Conservation (phyloP, 2,888 invertebrate species). For the Drosophila barbarae region DNA sequence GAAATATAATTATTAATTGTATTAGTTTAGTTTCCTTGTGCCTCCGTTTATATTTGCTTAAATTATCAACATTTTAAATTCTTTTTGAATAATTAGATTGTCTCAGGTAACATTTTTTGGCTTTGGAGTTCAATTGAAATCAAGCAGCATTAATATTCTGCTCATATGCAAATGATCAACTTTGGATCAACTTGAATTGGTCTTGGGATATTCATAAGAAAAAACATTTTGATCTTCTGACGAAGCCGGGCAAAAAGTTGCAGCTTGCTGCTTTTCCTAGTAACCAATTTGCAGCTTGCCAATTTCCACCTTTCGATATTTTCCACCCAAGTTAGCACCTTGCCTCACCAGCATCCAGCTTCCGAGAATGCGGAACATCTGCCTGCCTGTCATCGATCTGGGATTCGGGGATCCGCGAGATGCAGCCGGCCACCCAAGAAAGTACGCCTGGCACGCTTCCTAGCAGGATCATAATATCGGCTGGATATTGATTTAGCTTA, state of each 20-base stretch:
- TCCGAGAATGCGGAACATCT: constrained; percentile 67
- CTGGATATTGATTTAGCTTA: constrained; percentile 49
- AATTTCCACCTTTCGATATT: constrained; percentile 42
- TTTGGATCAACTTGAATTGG: background rate
- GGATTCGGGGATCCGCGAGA: constrained; percentile 21
- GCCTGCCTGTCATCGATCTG: constrained; percentile 41
- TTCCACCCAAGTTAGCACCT: constrained; percentile 51
- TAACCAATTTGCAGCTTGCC: constrained; percentile 48
- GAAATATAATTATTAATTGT: too few species aligned
- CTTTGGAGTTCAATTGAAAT: background rate
- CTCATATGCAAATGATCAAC: background rate
- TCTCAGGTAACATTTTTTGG: background rate
- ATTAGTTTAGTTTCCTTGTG: background rate
- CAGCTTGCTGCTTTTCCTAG: constrained; percentile 46
- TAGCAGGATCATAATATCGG: constrained; percentile 43
- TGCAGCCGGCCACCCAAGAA: constrained; percentile 53
- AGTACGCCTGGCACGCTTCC: constrained; percentile 57
- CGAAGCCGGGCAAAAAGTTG: constrained; percentile 16
- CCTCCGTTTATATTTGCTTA: too few species aligned
- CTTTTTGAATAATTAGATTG: background rate
- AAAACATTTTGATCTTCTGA: constrained; percentile 5
- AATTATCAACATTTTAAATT: background rate
- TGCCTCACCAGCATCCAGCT: constrained; percentile 44
- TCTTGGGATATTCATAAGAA: constrained; percentile 1
- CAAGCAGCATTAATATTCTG: background rate